Conservation (phyloP, 1,140 invertebrate genomes). For the Eriocheir sinensis region DNA sequence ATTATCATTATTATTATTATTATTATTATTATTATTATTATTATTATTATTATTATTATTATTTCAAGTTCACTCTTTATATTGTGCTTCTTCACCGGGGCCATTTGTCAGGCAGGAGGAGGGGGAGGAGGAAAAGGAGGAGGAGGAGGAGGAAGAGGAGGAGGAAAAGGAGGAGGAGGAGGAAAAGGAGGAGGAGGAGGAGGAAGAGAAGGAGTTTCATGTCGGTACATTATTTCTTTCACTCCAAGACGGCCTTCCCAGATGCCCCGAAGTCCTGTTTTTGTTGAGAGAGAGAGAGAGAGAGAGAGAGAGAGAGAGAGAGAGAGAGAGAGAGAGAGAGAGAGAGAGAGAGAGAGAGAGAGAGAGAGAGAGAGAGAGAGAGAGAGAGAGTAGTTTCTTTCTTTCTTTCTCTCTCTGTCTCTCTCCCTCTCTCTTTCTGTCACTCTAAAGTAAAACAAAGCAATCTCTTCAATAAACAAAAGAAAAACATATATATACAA, state of each 20-base stretch:
- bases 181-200: neutral
- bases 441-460: neutral
- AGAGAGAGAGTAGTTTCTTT: neutral
- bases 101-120: no score
- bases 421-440: neutral
- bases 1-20: slow-evolving; percentile 27
- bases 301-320: neutral
- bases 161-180: neutral
- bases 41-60: neutral
- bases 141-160: neutral
- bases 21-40: neutral
- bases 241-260: no score
- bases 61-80: neutral
- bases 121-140: no score
- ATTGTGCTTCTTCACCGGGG: neutral
- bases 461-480: neutral
- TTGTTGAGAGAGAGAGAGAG: neutral
- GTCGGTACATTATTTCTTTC: no score
- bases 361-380: neutral
- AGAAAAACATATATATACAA: neutral
- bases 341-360: neutral
- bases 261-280: no score
- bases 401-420: slow-evolving; percentile 27
- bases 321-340: neutral
- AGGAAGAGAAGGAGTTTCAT: no score